A percentile compares a stretch with the other conserved stretches of the same genome.
Evolutionary conservation across 2,888 invertebrate species (phyloP).

Genomic region (Carterocephalus palaemon): DNA sequence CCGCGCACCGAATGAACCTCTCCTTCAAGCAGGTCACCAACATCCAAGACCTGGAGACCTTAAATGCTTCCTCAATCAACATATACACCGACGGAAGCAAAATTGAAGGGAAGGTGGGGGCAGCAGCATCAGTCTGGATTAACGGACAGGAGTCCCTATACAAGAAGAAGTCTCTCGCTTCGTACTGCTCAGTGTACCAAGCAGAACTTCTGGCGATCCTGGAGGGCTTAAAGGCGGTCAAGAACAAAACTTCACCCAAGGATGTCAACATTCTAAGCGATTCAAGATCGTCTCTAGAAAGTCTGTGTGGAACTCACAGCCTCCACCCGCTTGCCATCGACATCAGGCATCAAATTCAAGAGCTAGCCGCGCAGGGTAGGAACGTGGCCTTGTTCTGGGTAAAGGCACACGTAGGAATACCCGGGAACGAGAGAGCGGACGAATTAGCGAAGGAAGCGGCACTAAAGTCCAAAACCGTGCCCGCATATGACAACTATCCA

Average conservation of each 20-base stretch:
- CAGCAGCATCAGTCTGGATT: no score
- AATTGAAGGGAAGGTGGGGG: no score
- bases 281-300: neutral
- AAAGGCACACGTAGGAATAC: conserved; percentile 12
- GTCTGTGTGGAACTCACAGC: conserved; percentile 1
- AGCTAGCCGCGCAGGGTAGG: conserved; percentile 6
- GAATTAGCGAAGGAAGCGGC: neutral
- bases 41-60: no score
- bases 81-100: no score
- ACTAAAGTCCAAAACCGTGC: no score
- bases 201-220: neutral
- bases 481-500: neutral
- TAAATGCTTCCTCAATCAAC: no score
- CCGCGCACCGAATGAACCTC: no score
- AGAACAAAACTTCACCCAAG: no score
- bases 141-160: no score
- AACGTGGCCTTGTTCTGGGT: conserved; percentile 17
- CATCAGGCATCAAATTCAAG: neutral
- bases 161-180: no score
- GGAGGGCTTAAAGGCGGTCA: neutral
- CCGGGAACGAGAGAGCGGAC: conserved; percentile 21
- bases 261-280: neutral
- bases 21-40: no score
- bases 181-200: neutral
- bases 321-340: conserved; percentile 3